phyloP scores from a whole-genome alignment of 2,797 vertebrate species.

The Pogonophryne albipinna region DNA sequence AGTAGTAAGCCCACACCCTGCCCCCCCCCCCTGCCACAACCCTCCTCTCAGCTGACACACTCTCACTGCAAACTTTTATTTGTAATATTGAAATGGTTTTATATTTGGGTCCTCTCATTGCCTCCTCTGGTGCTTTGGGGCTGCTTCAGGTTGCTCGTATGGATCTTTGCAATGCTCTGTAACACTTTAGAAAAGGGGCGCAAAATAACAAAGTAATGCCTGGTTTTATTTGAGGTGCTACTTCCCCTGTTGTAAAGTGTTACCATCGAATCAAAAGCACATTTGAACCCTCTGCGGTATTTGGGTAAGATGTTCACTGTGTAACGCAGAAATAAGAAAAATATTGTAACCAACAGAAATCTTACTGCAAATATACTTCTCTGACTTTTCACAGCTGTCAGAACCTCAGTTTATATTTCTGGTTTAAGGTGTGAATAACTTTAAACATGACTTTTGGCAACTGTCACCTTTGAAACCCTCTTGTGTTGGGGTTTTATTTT shows the following conservation, averaged over 20 bases:
- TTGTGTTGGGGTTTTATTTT: constrained; percentile 18
- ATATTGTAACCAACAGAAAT: constrained; percentile 28
- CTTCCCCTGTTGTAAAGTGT: constrained; percentile 62
- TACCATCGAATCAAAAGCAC: constrained; percentile 37
- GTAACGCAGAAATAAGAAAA: constrained; percentile 5
- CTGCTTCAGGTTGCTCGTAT: constrained; percentile 52
- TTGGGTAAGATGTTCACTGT: constrained; percentile 22
- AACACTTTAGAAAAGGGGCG: constrained; percentile 60
- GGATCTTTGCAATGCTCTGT: constrained; percentile 24
- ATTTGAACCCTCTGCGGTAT: constrained; percentile 32
- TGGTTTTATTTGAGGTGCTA: constrained; percentile 18
- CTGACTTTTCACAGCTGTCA: constrained; percentile 14
- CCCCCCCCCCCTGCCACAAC: constrained; percentile 29
- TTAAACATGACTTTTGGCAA: constrained; percentile 45
- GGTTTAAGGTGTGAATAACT: constrained; percentile 55
- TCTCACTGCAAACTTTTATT: constrained; percentile 50
- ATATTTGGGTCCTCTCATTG: constrained; percentile 23
- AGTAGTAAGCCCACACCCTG: constrained; percentile 43
- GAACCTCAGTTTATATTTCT: constrained; percentile 53
- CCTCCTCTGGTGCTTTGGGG: constrained; percentile 31
- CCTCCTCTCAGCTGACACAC: constrained; percentile 45
- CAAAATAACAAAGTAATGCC: constrained; percentile 31
- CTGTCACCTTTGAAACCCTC: constrained; percentile 24
- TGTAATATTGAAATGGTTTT: constrained; percentile 27
- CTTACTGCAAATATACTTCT: constrained; percentile 51